Conservation (phyloP, 2,113 vertebrate species). For the Cisticola juncidis region DNA sequence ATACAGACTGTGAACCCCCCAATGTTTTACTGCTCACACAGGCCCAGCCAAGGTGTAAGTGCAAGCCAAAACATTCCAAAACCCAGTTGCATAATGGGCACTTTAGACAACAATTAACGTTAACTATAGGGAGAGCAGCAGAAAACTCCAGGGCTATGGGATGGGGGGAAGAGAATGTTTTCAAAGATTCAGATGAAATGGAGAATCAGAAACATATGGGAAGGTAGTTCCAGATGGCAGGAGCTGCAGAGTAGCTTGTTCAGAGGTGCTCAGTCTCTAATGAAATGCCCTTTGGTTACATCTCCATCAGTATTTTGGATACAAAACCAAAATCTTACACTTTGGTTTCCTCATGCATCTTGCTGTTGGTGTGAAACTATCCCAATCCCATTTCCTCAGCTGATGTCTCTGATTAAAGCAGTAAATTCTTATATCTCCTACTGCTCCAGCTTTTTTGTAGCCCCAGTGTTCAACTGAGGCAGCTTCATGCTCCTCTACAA, state of each 20-base stretch:
- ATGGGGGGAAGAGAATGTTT: neutral
- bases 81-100: neutral
- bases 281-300: fast-evolving
- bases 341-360: neutral
- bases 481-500: neutral
- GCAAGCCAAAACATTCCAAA: neutral
- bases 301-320: neutral
- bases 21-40: neutral
- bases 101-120: neutral
- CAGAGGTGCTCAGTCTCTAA: neutral
- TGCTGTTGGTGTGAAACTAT: neutral
- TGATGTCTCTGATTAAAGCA: neutral
- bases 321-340: neutral
- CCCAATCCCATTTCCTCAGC: neutral
- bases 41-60: neutral
- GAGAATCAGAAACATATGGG: neutral
- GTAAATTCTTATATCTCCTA: neutral
- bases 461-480: neutral
- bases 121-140: neutral
- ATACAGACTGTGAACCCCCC: neutral
- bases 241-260: neutral
- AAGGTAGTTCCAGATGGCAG: neutral
- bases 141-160: neutral
- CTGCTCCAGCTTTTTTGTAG: neutral
- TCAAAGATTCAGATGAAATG: neutral